phyloP scores from a whole-genome alignment of 2,797 vertebrate species.

The Tapirus indicus region DNA sequence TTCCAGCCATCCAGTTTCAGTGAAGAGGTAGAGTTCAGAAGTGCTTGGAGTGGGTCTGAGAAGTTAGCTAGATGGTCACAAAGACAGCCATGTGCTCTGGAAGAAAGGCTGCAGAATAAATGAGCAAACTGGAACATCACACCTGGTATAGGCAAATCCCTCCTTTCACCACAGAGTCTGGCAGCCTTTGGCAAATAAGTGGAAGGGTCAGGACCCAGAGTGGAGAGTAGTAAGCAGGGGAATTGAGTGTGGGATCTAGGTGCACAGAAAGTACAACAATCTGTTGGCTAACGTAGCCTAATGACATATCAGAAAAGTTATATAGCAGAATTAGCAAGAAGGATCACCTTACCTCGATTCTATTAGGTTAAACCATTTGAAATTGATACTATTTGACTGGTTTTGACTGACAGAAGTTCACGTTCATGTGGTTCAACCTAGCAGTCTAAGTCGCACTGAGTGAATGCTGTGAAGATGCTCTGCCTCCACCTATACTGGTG shows the following conservation, averaged over 20 bases:
- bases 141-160: background rate
- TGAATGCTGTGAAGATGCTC: background rate
- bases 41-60: background rate
- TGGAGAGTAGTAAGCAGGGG: background rate
- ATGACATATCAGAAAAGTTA: background rate
- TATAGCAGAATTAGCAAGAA: background rate
- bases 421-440: background rate
- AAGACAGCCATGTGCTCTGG: background rate
- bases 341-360: background rate
- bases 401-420: background rate
- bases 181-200: background rate
- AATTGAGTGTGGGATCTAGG: background rate
- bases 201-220: background rate
- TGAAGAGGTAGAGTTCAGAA: background rate
- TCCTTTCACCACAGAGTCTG: background rate
- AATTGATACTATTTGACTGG: background rate
- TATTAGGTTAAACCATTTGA: background rate
- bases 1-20: slow-evolving; percentile 54
- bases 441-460: background rate
- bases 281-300: background rate
- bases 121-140: background rate
- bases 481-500: background rate
- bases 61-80: background rate
- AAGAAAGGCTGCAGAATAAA: background rate
- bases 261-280: background rate